Percentiles rank a stretch among this genome's conserved stretches.
Conservation (phyloP, 2,113 vertebrate genomes). For the Collichthys lucidus region DNA sequence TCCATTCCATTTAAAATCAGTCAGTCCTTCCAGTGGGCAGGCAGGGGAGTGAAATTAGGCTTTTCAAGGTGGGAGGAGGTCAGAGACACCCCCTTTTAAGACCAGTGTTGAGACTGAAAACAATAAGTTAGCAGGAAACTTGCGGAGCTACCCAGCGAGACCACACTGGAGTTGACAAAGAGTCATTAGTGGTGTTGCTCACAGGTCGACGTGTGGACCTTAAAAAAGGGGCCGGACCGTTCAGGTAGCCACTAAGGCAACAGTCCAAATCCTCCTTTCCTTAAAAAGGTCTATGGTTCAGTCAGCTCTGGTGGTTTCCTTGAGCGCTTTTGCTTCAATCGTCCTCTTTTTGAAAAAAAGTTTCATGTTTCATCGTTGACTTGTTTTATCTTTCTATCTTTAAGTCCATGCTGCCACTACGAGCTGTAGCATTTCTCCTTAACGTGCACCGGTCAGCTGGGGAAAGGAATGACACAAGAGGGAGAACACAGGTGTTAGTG, state of each 20-base stretch:
- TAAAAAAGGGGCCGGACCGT: conserved; percentile 54
- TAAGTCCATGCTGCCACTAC: conserved; percentile 77
- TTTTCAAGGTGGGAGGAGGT: conserved; percentile 63
- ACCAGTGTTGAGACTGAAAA: conserved; percentile 87
- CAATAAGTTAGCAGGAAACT: conserved; percentile 85
- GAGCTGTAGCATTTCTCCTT: conserved; percentile 71
- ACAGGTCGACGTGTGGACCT: conserved; percentile 66
- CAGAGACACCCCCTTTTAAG: conserved; percentile 64
- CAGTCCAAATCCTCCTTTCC: conserved; percentile 62
- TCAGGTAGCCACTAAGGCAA: conserved; percentile 61
- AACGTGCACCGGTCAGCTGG: conserved; percentile 59
- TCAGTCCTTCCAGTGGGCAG: conserved; percentile 67
- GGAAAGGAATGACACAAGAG: conserved; percentile 17
- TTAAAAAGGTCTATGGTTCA: conserved; percentile 63
- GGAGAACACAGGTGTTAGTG: conserved; percentile 15
- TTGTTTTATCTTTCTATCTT: conserved; percentile 70
- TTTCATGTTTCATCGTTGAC: conserved; percentile 69
- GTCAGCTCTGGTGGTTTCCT: conserved; percentile 69
- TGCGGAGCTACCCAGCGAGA: conserved; percentile 71
- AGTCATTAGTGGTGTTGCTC: conserved; percentile 81
- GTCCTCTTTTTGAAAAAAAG: conserved; percentile 68
- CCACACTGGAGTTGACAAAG: conserved; percentile 67
- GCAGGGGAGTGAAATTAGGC: conserved; percentile 51
- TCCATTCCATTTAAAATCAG: conserved; percentile 55
- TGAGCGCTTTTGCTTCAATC: conserved; percentile 66